Evolutionary conservation across 2,113 vertebrate genomes (phyloP).

Genomic region (Petromus typicus): DNA sequence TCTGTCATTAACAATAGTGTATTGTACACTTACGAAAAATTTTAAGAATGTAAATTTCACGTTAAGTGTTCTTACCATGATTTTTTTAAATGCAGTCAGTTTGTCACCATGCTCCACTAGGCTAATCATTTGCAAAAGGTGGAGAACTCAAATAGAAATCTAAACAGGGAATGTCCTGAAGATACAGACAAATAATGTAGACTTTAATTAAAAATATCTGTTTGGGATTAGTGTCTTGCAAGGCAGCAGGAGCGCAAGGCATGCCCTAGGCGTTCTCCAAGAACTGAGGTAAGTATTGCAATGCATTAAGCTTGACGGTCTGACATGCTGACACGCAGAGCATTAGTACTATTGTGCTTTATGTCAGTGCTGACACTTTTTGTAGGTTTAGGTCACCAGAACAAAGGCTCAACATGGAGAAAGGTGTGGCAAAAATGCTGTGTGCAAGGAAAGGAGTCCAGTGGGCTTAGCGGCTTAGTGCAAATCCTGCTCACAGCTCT

Average conservation of each 20-base stretch:
- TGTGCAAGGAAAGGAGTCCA: not conserved
- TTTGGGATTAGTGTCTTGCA: not conserved
- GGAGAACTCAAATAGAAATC: constrained; percentile 14
- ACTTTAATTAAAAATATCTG: constrained; percentile 45
- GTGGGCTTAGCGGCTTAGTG: not conserved
- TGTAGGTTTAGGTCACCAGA: not conserved
- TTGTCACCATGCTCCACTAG: not conserved
- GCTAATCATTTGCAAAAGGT: constrained; percentile 27
- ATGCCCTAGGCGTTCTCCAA: not conserved
- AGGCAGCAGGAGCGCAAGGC: not conserved
- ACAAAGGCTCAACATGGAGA: not conserved
- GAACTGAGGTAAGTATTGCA: not conserved
- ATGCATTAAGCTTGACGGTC: not conserved
- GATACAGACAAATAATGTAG: not conserved
- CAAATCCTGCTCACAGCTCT: not conserved
- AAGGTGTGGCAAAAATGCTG: not conserved
- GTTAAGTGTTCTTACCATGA: not conserved
- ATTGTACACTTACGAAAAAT: not conserved
- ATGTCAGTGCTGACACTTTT: not conserved
- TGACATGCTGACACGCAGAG: not conserved
- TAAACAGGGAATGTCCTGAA: constrained; percentile 7
- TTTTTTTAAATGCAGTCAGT: not conserved
- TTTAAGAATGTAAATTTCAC: not conserved
- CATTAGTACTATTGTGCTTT: not conserved
- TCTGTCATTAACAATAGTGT: not conserved